Evolutionary conservation across 2,113 vertebrate species (phyloP), one percentile per base, ranked within the genome.

Genomic region (Struthio camelus): DNA sequence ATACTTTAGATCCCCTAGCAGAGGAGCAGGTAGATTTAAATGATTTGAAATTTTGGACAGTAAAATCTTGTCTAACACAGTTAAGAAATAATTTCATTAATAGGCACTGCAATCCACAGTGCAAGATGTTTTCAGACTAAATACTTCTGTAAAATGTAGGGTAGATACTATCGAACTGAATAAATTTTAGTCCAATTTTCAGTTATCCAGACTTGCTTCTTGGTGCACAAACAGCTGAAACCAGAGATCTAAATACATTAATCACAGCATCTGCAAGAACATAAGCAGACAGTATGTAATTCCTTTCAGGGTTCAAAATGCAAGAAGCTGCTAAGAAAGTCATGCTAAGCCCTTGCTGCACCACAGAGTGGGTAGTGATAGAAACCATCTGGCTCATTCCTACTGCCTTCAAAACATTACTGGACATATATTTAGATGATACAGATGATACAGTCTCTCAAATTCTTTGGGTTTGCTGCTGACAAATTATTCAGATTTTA

Each of bases 311-410:
- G 80, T 87, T 90, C 73, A 96, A 87, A 97, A 93, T 61, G 77
- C 92, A 96, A 87, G 94, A 85, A 90, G 80, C 94, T 89, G 78
- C 75, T 82, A 36, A 87, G 84, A 94, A 93, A 93, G 88, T 89
- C 56, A n/a, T 69, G 20, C 86, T 79, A 95, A 81, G 76, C 69
- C 70, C n/a, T 89, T 81, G 40, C 70, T 93, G 73, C 75, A 71
- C 61, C 14, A 2, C 50, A 32, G 80, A 85, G 75, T 85, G 84
- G 78, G 85, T 56, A 89, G 3, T 92, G 95, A 97, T 94, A 80
- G 71, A 94, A 96, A 89, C 86, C 96, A 96, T 59, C 94, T 96
- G 95, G 53, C 78, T 94, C 51, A 5, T 40, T 93, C 70, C 36
- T 94, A 51, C 48, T 87, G 78, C 78, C 59, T 92, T 87, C 84